These are phyloP conservation scores for Oenanthe melanoleuca DNA, from an alignment of 2,113 vertebrate species.

Conservation along the genomic window DNA sequence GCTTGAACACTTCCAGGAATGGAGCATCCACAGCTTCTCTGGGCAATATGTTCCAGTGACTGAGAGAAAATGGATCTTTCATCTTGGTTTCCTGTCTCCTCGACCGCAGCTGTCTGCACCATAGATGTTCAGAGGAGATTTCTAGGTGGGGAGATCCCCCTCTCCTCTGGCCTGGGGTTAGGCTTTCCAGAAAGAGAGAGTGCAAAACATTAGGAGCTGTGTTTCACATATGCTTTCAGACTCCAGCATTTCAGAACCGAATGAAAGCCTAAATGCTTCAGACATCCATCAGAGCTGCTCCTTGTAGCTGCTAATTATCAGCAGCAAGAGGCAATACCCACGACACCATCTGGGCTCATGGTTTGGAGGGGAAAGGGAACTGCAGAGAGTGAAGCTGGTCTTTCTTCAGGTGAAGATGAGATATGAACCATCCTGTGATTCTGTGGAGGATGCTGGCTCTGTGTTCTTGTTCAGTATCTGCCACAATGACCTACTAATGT, in stretches of 20 bases:
- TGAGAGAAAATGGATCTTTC: neutral
- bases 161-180: neutral
- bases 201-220: neutral
- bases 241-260: neutral
- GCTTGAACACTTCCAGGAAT: neutral
- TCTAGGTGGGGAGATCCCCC: neutral
- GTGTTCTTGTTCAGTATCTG: neutral
- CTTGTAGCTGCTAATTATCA: neutral
- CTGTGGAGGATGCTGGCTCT: neutral
- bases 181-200: neutral
- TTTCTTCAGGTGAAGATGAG: neutral
- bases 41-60: neutral
- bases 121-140: neutral
- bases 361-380: neutral
- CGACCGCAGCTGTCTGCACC: neutral
- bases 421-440: neutral
- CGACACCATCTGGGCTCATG: fast-evolving
- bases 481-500: neutral
- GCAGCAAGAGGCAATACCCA: neutral
- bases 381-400: neutral
- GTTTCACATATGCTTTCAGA: neutral
- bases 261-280: neutral
- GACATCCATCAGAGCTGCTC: neutral
- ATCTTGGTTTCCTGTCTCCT: neutral
- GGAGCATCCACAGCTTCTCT: neutral